Evolutionary conservation across 2,797 vertebrate genomes (phyloP), one percentile per base, ranked within the genome.

Genomic region (Gymnoscopelus braueri): DNA sequence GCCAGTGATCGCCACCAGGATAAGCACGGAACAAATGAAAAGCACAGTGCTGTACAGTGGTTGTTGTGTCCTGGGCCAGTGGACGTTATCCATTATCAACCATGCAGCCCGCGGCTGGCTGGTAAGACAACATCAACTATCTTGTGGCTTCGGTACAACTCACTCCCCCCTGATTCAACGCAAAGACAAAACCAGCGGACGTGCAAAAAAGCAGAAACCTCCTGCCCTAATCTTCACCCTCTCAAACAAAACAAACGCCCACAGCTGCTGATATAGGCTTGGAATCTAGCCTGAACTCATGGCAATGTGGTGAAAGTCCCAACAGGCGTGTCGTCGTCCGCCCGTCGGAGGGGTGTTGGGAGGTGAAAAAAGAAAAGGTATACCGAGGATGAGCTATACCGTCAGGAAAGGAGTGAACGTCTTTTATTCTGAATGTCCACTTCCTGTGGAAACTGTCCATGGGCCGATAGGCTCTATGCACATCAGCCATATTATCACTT

Each of bases 381-480:
- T 29, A 4, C 32, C 51, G 53, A 52, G 48, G 65, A 77, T 78
- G 80, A 87, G 74, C 77, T 83, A 83, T 57, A 65, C 29, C 19
- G 3, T 69, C 39, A 49, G 26, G 61, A 71, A 44, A 70, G 69
- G 69, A 77, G 71, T 69, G 56, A 80, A 57, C 3, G 69, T 53
- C 68, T 82, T 81, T 84, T 65, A 81, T 75, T 84, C 79, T 77
- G 69, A 68, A 71, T 78, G 75, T 70, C 67, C 56, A 77, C 79
- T 75, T 72, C 74, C 59, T 65, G 54, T 48, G 62, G 65, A 82
- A 82, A 68, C 60, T 75, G 68, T 82, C 79, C 73, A 72, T 71
- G 79, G 70, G 84, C 78, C 71, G 59, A 54, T 64, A 19, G 19
- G 19, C 19, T 19, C 19, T 19, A 19, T 19, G 19, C 19, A 19